phyloP scores from a whole-genome alignment of 53 echinoderm and acorn worm genomes.

The Paelopatides confundens region DNA sequence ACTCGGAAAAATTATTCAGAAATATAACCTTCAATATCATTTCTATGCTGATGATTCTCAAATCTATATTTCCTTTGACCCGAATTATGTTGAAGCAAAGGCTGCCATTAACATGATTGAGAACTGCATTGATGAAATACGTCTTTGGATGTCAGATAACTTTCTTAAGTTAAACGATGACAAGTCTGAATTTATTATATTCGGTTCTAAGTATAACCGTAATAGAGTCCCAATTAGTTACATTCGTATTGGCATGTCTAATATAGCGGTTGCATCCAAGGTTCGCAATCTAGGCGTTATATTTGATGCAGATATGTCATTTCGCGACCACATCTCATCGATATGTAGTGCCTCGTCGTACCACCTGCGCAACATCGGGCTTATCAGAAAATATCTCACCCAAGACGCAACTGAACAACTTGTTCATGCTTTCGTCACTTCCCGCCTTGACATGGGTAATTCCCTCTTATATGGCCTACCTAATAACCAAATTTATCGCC shows the following conservation, averaged over 20 bases:
- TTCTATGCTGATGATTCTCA: conserved; percentile 14
- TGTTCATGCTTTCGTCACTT: neutral
- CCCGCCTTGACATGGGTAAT: neutral
- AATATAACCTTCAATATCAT: neutral
- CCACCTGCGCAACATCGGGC: too few relatives aligned
- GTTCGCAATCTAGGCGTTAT: neutral
- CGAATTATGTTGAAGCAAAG: neutral
- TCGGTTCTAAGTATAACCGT: conserved; percentile 1
- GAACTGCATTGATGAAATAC: conserved; percentile 33
- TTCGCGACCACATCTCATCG: conserved; percentile 1
- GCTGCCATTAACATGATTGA: neutral
- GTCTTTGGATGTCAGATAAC: conserved; percentile 6
- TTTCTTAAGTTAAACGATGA: neutral
- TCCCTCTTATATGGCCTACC: neutral
- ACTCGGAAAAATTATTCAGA: neutral
- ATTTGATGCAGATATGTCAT: neutral
- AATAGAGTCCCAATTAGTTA: neutral
- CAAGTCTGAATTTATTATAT: neutral
- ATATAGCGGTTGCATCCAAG: neutral
- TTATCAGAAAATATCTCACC: neutral
- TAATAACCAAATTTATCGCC: neutral
- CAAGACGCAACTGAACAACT: neutral
- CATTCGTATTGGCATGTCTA: neutral
- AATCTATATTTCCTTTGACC: conserved; percentile 6
- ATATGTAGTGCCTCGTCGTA: neutral